Conservation (phyloP, 2,797 vertebrate species). For the Poeciliopsis paucimaculata region DNA sequence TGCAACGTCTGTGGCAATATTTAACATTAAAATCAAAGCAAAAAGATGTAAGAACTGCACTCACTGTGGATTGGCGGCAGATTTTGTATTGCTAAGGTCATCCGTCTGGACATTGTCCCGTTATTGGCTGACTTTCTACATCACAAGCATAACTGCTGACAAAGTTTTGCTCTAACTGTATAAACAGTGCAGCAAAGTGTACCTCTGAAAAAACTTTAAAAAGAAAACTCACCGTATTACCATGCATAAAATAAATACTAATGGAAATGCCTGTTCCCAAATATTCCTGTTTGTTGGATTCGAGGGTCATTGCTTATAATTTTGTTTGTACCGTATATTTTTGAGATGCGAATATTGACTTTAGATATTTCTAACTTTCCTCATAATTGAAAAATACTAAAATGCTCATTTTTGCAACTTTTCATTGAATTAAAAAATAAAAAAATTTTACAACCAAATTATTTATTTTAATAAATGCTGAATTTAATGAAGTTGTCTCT, state of each 20-base stretch:
- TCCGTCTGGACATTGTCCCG: constrained; percentile 32
- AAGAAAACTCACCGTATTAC: background rate
- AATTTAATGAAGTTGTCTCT: background rate
- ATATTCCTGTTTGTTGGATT: background rate
- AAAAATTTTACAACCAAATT: background rate
- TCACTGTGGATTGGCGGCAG: constrained; percentile 16
- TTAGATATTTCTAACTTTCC: background rate
- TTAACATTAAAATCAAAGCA: constrained; percentile 27
- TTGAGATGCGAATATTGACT: background rate
- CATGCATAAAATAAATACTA: background rate
- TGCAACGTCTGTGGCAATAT: constrained; percentile 12
- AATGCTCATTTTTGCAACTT: background rate
- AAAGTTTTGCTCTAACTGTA: constrained; percentile 3
- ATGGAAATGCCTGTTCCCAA: background rate
- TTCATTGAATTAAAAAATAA: background rate
- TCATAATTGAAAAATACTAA: background rate
- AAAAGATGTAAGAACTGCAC: constrained; percentile 19
- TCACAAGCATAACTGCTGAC: constrained; percentile 27
- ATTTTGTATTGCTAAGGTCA: constrained; percentile 38
- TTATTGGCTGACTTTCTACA: constrained; percentile 21
- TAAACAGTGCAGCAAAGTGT: background rate
- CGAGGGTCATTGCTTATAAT: background rate
- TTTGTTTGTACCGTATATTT: background rate
- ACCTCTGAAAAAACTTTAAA: background rate
- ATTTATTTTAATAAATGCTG: background rate